Conservation (phyloP, 2,113 vertebrate genomes). For the Notothenia coriiceps region DNA sequence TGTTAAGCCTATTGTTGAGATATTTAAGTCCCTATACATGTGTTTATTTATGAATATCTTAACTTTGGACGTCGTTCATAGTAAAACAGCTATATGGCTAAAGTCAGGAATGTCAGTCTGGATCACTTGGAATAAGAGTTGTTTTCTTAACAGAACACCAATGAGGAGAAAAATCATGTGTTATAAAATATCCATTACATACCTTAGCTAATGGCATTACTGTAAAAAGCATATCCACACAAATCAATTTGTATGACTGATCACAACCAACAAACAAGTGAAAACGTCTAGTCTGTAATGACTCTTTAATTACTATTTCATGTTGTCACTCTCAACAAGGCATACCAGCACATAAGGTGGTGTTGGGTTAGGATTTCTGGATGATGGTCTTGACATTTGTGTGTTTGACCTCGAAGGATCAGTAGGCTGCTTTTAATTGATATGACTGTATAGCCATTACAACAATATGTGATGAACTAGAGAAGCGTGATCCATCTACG, state of each 20-base stretch:
- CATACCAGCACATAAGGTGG: not conserved
- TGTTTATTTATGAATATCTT: slow-evolving; percentile 6
- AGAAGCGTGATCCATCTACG: slow-evolving; percentile 50
- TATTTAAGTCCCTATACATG: not conserved
- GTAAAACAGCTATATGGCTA: not conserved
- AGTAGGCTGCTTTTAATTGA: slow-evolving; percentile 39
- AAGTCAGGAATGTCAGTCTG: no score
- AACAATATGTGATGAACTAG: slow-evolving; percentile 41
- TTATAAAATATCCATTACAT: not conserved
- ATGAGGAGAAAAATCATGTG: not conserved
- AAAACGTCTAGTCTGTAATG: slow-evolving; percentile 17
- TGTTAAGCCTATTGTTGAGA: not conserved
- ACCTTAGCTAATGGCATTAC: not conserved
- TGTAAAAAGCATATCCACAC: not conserved
- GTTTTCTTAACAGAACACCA: not conserved
- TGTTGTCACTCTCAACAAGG: slow-evolving; percentile 2
- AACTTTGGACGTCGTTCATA: not conserved
- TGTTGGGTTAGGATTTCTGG: slow-evolving; percentile 1
- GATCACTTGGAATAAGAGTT: no score
- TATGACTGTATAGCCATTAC: not conserved
- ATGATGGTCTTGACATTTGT: slow-evolving; percentile 7
- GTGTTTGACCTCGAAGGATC: slow-evolving; percentile 19
- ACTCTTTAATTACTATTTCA: slow-evolving; percentile 1
- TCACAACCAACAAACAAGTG: not conserved
- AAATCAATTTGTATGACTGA: slow-evolving; percentile 1